Conservation (phyloP, 2,113 vertebrate genomes). For the Protomyctophum bolini region DNA sequence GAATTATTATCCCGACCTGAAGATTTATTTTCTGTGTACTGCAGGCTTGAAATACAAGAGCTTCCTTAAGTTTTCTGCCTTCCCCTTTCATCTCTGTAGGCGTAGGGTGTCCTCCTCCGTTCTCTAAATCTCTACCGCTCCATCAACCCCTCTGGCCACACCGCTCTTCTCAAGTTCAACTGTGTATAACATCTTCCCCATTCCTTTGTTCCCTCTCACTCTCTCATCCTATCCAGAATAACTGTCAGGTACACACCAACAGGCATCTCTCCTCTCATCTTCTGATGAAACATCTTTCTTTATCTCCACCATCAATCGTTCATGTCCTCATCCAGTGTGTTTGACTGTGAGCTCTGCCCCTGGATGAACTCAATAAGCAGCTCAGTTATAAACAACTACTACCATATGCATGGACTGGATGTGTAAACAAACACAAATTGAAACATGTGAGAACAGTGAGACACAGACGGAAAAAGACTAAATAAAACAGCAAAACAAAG, state of each 20-base stretch:
- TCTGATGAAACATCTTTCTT: not conserved
- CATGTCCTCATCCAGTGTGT: conserved; percentile 13
- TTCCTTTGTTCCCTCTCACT: conserved; percentile 18
- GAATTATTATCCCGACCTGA: no score
- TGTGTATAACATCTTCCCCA: conserved; percentile 5
- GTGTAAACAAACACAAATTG: conserved; percentile 6
- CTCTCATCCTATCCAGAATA: conserved; percentile 14
- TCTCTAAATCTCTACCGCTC: conserved; percentile 14
- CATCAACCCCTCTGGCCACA: conserved; percentile 10
- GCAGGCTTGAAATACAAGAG: conserved; percentile 24
- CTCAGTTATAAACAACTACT: conserved; percentile 25
- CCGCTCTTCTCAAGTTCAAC: not conserved
- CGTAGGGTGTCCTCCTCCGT: conserved; percentile 23
- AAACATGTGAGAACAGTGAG: not conserved
- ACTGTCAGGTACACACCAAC: not conserved
- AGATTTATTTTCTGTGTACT: not conserved
- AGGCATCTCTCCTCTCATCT: conserved; percentile 28
- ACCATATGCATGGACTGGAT: conserved; percentile 19
- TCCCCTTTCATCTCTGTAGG: conserved; percentile 13
- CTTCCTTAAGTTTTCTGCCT: conserved; percentile 22
- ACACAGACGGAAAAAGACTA: not conserved
- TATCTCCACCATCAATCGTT: no score
- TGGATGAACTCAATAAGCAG: conserved; percentile 54
- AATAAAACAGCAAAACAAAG: not conserved
- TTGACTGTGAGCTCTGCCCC: conserved; percentile 33